Base-by-base conservation (phyloP, 2,888 invertebrate species). In the Lapara coniferarum region DNA sequence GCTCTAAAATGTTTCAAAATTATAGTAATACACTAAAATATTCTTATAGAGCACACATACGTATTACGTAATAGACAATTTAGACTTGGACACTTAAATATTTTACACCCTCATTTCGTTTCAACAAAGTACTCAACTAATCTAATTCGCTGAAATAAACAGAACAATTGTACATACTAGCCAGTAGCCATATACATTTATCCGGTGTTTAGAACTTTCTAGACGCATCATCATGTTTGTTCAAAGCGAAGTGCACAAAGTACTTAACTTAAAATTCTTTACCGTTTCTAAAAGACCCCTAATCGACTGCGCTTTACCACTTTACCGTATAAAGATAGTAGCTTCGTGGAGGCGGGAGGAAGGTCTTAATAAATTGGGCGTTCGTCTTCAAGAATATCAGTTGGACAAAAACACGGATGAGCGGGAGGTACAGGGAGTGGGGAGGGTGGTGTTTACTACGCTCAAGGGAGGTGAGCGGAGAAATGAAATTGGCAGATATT, bases 401-500 rank as follows among this genome's bases (percentile, higher is more conserved):
- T 90, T 86, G 89, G 88, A 89, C 90, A 88, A 90, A 89, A 86
- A 88, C 81, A 81, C 82, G 79, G 78, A 78, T 78, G 80, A 79
- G 81, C 82, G 79, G 78, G 79, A 76, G 76, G 78, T 77, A 70
- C 78, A 76, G 75, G 76, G 79, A 82, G 81, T 77, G 76, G 81
- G 76, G 75, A 78, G 80, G 87, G 84, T 83, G 87, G 89, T 91
- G 89, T 91, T 92, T 91, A 92, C 91, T 87, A 86, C 87, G 87
- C 92, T 90, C 93, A 73, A 81, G 92, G 92, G 93, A 93, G 91
- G 86, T 80, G 82, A 85, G 85, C 82, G 86, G 84, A 89, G 91
- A 90, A 91, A 93, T 92, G 91, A 93, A 92, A 92, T 92, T 92
- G 91, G 89, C 85, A 88, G 90, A 92, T 92, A 92, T 92, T 92